Conservation (phyloP, 2,888 invertebrate species). For the Temnothorax ravouxi region DNA sequence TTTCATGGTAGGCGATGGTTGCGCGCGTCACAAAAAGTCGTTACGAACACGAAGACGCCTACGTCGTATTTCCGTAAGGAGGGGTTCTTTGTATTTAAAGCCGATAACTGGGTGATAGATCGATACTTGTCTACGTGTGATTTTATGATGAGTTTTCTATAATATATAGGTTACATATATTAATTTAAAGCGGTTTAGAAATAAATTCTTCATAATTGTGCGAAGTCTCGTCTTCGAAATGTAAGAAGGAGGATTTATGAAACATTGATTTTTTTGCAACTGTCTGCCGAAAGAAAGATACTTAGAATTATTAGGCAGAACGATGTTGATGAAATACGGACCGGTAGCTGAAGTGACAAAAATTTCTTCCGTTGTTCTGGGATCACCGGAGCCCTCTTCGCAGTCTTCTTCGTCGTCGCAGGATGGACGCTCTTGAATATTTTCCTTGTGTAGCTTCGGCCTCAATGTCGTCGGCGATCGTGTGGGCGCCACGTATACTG, state of each 20-base stretch:
- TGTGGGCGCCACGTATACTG: slow-evolving; percentile 95
- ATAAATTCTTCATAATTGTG: neutral
- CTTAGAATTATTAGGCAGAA: neutral
- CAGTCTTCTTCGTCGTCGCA: slow-evolving; percentile 96
- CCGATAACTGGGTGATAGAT: slow-evolving; percentile 12
- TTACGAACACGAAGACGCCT: slow-evolving; percentile 57
- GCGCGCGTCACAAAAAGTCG: slow-evolving; percentile 63
- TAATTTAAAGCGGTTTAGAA: neutral
- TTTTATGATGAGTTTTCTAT: neutral
- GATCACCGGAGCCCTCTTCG: slow-evolving; percentile 92
- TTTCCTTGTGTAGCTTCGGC: slow-evolving; percentile 80
- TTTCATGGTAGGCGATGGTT: slow-evolving; percentile 66
- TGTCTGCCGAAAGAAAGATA: neutral
- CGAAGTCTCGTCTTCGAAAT: neutral
- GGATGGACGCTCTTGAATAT: slow-evolving; percentile 80
- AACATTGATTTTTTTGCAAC: neutral
- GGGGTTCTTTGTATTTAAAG: slow-evolving; percentile 21
- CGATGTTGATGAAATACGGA: slow-evolving; percentile 65
- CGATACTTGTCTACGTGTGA: neutral
- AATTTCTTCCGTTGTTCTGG: slow-evolving; percentile 89
- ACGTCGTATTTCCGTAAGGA: slow-evolving; percentile 66
- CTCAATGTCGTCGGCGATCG: slow-evolving; percentile 88
- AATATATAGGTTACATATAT: neutral
- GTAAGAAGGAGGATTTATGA: neutral
- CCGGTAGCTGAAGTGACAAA: slow-evolving; percentile 86